A percentile compares a stretch with the other conserved stretches of the same genome.
phyloP scores from a whole-genome alignment of 2,888 invertebrate species.

The Blastobasis lacticolella region DNA sequence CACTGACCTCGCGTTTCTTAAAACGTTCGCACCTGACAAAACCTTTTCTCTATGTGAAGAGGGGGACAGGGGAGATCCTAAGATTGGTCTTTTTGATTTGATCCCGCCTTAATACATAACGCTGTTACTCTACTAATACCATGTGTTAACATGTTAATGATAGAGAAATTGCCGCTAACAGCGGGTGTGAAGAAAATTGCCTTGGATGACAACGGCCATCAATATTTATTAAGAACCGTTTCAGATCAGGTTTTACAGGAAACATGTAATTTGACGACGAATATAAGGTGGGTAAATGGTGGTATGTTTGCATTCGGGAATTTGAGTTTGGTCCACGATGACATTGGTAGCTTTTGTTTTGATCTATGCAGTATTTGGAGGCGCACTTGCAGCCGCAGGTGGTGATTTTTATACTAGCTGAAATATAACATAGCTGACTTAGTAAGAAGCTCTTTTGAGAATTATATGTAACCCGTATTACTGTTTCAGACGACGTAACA shows the following conservation, averaged over 20 bases:
- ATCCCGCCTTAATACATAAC: constrained; percentile 4
- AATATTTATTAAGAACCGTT: constrained; percentile 52
- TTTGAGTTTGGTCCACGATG: constrained; percentile 35
- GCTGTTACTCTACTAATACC: constrained; percentile 21
- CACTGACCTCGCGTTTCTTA: constrained; percentile 12
- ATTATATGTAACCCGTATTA: no score
- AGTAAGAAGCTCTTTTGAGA: no score
- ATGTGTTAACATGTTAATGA: constrained; percentile 33
- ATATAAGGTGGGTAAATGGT: constrained; percentile 44
- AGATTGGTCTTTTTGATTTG: no score
- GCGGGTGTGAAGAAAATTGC: constrained; percentile 26
- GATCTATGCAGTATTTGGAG: constrained; percentile 9
- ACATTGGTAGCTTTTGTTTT: constrained; percentile 23
- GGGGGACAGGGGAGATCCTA: no score
- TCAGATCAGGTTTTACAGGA: constrained; percentile 29
- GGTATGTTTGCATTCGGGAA: constrained; percentile 38
- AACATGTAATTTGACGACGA: constrained; percentile 41
- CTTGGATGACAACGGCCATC: constrained; percentile 30
- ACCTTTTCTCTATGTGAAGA: no score
- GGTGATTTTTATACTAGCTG: no score
- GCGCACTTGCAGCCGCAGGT: no score
- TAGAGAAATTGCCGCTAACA: constrained; percentile 33
- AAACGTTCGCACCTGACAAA: background rate
- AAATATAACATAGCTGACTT: no score
- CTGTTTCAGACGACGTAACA: background rate